Evolutionary conservation across 92 coral and sea anemone species (phyloP).

Genomic region (Meandrina meandrites): DNA sequence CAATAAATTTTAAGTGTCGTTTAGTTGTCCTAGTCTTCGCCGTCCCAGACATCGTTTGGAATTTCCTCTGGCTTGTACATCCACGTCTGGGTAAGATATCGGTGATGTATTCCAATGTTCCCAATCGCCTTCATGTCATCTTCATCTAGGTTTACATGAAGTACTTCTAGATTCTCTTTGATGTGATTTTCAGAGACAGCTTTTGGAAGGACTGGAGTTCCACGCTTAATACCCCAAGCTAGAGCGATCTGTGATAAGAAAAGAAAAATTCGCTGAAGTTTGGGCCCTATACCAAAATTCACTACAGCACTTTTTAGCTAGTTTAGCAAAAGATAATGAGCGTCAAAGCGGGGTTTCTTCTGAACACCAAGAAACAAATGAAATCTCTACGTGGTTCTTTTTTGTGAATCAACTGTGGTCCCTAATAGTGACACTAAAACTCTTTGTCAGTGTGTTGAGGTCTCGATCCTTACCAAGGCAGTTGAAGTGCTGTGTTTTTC

Average conservation of each 20-base stretch:
- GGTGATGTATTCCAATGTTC: constrained; percentile 45
- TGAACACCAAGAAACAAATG: too few relatives aligned
- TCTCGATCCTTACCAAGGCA: constrained; percentile 54
- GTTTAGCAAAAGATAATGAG: not conserved
- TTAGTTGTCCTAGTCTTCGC: constrained; percentile 44
- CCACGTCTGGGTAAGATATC: constrained; percentile 44
- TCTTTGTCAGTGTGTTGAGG: not conserved
- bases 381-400: too few relatives aligned
- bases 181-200: constrained; percentile 62
- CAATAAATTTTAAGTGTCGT: not conserved
- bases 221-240: constrained; percentile 68
- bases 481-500: constrained; percentile 49
- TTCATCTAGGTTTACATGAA: constrained; percentile 47
- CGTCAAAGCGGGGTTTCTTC: too few relatives aligned
- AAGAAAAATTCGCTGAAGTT: not conserved
- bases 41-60: constrained; percentile 52
- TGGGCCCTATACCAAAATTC: not conserved
- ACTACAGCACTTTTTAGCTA: not conserved
- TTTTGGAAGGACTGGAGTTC: constrained; percentile 67
- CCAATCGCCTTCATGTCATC: constrained; percentile 66
- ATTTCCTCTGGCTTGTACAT: constrained; percentile 51
- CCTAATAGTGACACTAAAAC: not conserved
- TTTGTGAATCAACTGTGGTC: too few relatives aligned
- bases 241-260: constrained; percentile 47
- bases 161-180: constrained; percentile 54